Conservation (phyloP, 2,797 vertebrate genomes). For the Manis pentadactyla region DNA sequence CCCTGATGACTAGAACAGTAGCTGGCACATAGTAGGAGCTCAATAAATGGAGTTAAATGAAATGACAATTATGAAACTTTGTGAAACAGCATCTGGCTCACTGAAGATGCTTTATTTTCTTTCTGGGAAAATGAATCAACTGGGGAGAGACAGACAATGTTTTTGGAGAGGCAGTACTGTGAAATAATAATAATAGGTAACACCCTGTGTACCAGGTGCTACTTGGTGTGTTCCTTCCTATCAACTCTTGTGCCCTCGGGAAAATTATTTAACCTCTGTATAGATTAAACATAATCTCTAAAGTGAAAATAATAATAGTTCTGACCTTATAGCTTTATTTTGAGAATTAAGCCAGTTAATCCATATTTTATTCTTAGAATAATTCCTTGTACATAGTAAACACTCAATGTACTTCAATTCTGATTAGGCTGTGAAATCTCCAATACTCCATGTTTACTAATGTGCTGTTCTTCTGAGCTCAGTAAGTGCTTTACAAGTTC, state of each 20-base stretch:
- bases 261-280: neutral
- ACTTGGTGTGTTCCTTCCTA: neutral
- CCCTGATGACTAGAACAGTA: neutral
- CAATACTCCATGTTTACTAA: neutral
- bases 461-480: neutral
- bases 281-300: neutral
- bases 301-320: neutral
- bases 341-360: neutral
- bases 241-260: neutral
- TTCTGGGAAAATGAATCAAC: neutral
- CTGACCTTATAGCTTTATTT: neutral
- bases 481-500: neutral
- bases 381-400: neutral
- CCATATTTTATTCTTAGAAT: neutral
- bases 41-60: neutral
- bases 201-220: neutral
- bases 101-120: neutral
- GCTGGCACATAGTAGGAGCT: neutral
- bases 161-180: neutral
- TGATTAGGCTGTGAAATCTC: neutral
- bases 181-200: neutral
- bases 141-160: neutral
- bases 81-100: neutral
- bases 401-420: neutral
- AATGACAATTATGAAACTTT: neutral